These are phyloP conservation scores for Tachysurus fulvidraco DNA, from an alignment of 2,113 vertebrate species.

Conservation along the genomic window DNA sequence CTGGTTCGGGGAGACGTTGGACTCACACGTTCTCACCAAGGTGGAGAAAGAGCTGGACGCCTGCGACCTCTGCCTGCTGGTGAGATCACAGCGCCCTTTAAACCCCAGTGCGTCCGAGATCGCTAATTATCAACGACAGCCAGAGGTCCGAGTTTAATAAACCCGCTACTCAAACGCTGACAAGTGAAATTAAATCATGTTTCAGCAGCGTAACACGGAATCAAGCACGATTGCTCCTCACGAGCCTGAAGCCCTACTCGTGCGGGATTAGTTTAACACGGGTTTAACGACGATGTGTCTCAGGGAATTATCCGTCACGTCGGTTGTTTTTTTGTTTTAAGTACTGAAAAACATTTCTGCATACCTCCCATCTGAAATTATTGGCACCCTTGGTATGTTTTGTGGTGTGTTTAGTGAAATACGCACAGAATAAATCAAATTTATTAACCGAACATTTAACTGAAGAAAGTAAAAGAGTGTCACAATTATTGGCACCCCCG, in stretches of 20 bases:
- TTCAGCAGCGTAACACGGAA: neutral
- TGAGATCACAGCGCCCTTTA: conserved; percentile 64
- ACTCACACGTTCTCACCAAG: conserved; percentile 82
- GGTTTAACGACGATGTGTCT: neutral
- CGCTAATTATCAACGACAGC: neutral
- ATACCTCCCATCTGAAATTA: too few species aligned
- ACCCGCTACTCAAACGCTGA: neutral
- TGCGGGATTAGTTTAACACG: neutral
- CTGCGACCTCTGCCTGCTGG: conserved; percentile 96
- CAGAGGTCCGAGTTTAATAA: neutral
- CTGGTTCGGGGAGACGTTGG: conserved; percentile 95
- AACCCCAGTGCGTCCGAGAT: neutral
- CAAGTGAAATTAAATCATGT: neutral
- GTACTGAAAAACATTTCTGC: too few species aligned
- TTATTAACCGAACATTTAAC: too few species aligned
- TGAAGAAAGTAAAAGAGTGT: too few species aligned
- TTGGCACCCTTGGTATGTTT: neutral
- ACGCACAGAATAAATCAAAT: neutral
- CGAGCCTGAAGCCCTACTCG: neutral
- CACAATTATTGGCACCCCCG: too few species aligned
- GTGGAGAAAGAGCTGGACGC: conserved; percentile 88
- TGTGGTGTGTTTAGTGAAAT: neutral
- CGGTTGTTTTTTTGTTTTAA: too few species aligned
- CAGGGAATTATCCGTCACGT: neutral
- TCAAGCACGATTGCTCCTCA: neutral